A percentile compares a stretch with the other conserved stretches of the same genome.
Evolutionary conservation across 2,888 invertebrate genomes (phyloP).

Genomic region (Hirtodrosophila histrioides): DNA sequence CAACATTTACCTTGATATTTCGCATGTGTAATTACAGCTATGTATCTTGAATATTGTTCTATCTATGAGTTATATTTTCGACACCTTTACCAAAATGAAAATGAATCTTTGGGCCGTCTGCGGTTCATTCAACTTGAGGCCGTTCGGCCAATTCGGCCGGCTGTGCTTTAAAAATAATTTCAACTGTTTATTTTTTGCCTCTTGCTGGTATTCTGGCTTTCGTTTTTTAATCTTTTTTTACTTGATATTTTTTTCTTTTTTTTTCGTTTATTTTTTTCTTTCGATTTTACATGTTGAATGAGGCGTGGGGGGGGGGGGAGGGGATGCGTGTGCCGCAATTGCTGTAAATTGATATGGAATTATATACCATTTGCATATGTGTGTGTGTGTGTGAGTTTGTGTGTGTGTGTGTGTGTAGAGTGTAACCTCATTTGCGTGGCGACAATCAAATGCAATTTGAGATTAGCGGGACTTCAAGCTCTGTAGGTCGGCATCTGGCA

Average conservation of each 20-base stretch:
- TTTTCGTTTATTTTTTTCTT: constrained; percentile 14
- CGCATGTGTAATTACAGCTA: too few relatives aligned
- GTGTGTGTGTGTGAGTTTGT: constrained; percentile 7
- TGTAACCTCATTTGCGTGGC: constrained; percentile 56
- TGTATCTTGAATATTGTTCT: too few relatives aligned
- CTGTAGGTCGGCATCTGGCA: constrained; percentile 15
- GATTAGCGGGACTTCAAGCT: constrained; percentile 48
- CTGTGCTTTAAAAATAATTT: constrained; percentile 56
- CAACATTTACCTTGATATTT: too few relatives aligned
- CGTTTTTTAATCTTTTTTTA: background rate
- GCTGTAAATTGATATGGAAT: constrained; percentile 65
- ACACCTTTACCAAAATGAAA: constrained; percentile 38
- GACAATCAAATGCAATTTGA: constrained; percentile 66
- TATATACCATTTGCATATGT: background rate
- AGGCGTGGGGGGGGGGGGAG: constrained; percentile 8
- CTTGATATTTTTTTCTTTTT: background rate
- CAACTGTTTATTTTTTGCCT: constrained; percentile 21
- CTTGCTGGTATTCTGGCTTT: constrained; percentile 9
- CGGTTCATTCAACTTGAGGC: constrained; percentile 51
- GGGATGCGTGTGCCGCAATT: constrained; percentile 48
- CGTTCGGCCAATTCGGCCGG: constrained; percentile 27
- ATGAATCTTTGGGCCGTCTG: constrained; percentile 16
- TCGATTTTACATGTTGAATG: constrained; percentile 21
- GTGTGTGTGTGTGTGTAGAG: constrained; percentile 5
- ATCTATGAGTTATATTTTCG: background rate